These are phyloP conservation scores for Amphiura filiformis DNA, from an alignment of 35 echinoderm and acorn worm genomes.

Conservation along the genomic window DNA sequence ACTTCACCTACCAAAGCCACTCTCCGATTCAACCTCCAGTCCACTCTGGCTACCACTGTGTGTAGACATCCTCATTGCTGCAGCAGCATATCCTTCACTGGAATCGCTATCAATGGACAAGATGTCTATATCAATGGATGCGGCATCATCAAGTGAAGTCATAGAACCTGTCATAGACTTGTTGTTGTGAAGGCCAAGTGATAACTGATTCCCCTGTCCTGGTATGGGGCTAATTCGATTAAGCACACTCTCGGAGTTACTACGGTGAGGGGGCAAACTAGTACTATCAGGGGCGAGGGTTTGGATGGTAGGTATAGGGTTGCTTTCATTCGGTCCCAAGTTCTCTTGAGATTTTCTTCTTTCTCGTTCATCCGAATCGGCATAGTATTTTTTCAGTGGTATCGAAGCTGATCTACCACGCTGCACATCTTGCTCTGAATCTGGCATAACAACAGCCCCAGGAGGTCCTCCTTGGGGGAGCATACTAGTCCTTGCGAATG, in stretches of 20 bases:
- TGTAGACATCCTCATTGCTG: neutral
- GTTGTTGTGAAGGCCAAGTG: conserved; percentile 44
- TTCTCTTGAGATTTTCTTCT: conserved; percentile 11
- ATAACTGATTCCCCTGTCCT: conserved; percentile 15
- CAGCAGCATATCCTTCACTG: conserved; percentile 77
- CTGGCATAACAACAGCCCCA: conserved; percentile 42
- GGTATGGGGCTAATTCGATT: neutral
- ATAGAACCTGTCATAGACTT: conserved; percentile 45
- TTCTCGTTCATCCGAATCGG: neutral
- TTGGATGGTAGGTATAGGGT: neutral
- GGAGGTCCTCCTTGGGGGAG: conserved; percentile 23
- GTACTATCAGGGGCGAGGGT: neutral
- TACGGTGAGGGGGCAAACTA: conserved; percentile 7
- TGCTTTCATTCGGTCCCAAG: neutral
- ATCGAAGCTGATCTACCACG: neutral
- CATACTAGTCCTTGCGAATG: neutral
- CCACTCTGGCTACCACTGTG: conserved; percentile 25
- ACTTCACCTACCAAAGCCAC: conserved; percentile 82
- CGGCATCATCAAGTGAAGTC: conserved; percentile 60
- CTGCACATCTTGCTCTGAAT: neutral
- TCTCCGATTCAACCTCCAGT: conserved; percentile 67
- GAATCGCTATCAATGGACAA: conserved; percentile 88
- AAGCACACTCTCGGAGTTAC: neutral
- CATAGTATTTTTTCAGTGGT: neutral
- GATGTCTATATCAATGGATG: conserved; percentile 60